Conservation (phyloP, 1,140 invertebrate species). For the Panagrolaimus sp. region DNA sequence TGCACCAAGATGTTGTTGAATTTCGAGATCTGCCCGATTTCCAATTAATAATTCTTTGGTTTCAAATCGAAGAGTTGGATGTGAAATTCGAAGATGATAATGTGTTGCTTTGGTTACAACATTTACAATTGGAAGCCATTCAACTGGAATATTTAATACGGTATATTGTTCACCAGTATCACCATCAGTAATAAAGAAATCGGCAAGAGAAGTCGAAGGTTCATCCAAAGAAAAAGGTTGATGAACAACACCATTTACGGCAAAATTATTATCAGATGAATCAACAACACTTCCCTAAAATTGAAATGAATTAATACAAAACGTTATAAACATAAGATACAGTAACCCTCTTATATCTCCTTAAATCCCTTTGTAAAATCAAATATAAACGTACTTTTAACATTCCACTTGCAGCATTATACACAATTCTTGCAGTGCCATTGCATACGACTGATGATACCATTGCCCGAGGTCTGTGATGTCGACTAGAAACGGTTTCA, state of each 20-base stretch:
- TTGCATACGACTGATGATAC: not conserved
- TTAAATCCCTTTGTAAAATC: too few species aligned
- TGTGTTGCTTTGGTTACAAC: slow-evolving; percentile 1
- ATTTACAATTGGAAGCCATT: not conserved
- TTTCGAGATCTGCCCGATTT: slow-evolving; percentile 25
- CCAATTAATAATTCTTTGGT: slow-evolving; percentile 28
- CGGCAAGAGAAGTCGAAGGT: not conserved
- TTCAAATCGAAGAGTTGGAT: slow-evolving; percentile 23
- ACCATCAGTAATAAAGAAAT: slow-evolving; percentile 8
- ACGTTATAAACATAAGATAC: too few species aligned
- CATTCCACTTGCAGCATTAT: slow-evolving; percentile 11
- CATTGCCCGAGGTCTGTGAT: slow-evolving; percentile 7
- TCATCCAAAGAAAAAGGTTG: not conserved
- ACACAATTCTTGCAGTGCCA: not conserved
- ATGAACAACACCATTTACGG: not conserved
- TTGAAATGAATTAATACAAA: not conserved
- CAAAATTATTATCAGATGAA: not conserved
- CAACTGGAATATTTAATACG: not conserved
- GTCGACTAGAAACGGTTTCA: not conserved
- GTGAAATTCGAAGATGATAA: slow-evolving; percentile 20
- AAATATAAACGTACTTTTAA: not conserved
- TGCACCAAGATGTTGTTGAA: slow-evolving; percentile 24
- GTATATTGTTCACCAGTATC: slow-evolving; percentile 10
- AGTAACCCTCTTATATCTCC: too few species aligned
- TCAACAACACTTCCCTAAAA: not conserved